Evolutionary conservation across 2,113 vertebrate species (phyloP).

Genomic region (Odontophorus gujanensis): DNA sequence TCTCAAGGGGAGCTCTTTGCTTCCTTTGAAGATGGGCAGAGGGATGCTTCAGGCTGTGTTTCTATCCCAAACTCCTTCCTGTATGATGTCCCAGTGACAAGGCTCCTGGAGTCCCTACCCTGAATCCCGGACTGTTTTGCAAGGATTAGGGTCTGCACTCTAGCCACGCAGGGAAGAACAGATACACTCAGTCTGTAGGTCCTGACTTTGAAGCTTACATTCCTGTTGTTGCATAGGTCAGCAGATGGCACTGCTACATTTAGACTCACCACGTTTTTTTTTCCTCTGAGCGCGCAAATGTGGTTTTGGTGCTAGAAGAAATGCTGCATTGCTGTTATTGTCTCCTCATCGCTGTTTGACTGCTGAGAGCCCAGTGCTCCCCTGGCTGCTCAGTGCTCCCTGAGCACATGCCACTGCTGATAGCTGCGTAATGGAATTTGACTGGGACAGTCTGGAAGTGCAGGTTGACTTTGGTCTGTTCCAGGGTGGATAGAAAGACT

Average conservation of each 20-base stretch:
- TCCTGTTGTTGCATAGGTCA: slow-evolving; percentile 62
- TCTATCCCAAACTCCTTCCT: neutral
- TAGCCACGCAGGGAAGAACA: neutral
- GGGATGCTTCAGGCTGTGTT: neutral
- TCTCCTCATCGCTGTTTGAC: neutral
- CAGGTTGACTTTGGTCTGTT: neutral
- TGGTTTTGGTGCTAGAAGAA: slow-evolving; percentile 2
- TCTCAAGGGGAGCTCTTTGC: neutral
- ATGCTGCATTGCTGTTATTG: slow-evolving; percentile 51
- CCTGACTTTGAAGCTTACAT: neutral
- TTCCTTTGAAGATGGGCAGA: neutral
- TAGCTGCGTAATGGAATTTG: neutral
- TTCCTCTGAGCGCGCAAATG: neutral
- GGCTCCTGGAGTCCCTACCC: neutral
- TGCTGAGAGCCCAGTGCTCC: neutral
- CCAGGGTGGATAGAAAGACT: neutral
- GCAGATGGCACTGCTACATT: slow-evolving; percentile 72
- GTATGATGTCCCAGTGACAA: neutral
- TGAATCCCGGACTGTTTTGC: neutral
- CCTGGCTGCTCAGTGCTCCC: neutral
- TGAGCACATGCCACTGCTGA: neutral
- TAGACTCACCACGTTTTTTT: slow-evolving; percentile 26
- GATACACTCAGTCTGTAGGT: neutral
- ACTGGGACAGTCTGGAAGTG: neutral
- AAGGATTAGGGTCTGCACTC: neutral